Evolutionary conservation across 2,797 vertebrate species (phyloP), one percentile per base, ranked within the genome.

Genomic region (Naso thynnoides): DNA sequence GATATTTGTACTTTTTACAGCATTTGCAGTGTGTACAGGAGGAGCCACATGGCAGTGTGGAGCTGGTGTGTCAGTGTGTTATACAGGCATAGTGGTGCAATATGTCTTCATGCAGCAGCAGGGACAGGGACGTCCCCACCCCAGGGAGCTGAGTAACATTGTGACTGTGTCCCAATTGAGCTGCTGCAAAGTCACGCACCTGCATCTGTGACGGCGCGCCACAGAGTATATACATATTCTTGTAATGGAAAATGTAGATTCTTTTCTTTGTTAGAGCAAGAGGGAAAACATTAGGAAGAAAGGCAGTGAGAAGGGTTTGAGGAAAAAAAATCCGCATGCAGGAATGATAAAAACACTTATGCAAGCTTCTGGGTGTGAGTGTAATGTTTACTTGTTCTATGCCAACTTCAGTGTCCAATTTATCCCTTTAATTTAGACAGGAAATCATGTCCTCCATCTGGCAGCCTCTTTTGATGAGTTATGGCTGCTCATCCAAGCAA

Each of bases 361-460:
- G 55, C 58, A 72, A 66, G 75, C 59, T 54, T 76, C 59, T 39
- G 61, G 39, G 55, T 57, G 67, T 44, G 65, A 38, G 60, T 73
- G 67, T 45, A 72, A 69, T 76, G 82, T 88, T 84, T 84, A 65
- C 48, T 73, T 75, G 76, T 79, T 68, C 29, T 18, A 63, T 78
- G 73, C 61, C 78, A 82, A 78, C 67, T 76, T 44, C 24, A 11
- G 71, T 87, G 65, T 91, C 86, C 91, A 82, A 65, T 85, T 70
- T 19, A 70, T 89, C 89, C 85, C 83, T 92, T 88, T 92, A 84
- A 87, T 81, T 84, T 83, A 58, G 89, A 89, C 87, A 91, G 88
- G 83, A 89, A 85, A 82, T 88, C 86, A 56, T 79, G 89, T 90
- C 88, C 84, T 72, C 87, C 73, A 73, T 71, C 75, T 86, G 82